A percentile compares a stretch with the other conserved stretches of the same genome.
Evolutionary conservation across 2,797 vertebrate species (phyloP).

Genomic region (Geotrypetes seraphini): DNA sequence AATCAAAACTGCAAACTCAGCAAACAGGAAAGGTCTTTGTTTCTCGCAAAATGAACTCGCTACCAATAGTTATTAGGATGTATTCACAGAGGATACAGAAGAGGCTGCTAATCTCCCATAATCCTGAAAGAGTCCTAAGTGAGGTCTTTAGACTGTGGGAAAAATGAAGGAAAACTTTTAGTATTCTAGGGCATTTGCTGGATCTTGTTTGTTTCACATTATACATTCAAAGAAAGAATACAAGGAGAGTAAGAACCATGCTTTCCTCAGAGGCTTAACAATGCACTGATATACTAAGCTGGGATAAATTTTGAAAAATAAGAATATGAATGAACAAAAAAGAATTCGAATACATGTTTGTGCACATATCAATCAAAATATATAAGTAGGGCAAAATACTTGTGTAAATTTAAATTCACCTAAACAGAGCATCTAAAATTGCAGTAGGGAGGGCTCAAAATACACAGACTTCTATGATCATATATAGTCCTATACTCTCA

Average conservation of each 20-base stretch:
- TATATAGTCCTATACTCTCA: too few relatives aligned
- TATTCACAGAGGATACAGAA: slow-evolving; percentile 40
- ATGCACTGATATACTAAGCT: too few relatives aligned
- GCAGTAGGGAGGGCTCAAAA: too few relatives aligned
- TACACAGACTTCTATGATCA: too few relatives aligned
- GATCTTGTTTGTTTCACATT: background rate
- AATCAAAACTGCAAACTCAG: slow-evolving; percentile 50
- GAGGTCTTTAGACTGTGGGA: slow-evolving; percentile 53
- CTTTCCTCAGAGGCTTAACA: too few relatives aligned
- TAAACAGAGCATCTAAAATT: too few relatives aligned
- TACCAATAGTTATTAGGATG: slow-evolving; percentile 63
- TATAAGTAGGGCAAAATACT: too few relatives aligned
- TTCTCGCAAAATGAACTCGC: slow-evolving; percentile 49
- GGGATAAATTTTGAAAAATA: too few relatives aligned
- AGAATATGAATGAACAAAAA: too few relatives aligned
- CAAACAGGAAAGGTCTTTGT: slow-evolving; percentile 46
- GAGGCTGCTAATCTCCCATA: slow-evolving; percentile 56
- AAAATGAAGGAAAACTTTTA: slow-evolving; percentile 30
- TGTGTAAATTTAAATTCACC: too few relatives aligned
- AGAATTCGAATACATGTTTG: too few relatives aligned
- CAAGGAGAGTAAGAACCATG: slow-evolving; percentile 20
- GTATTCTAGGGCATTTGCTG: background rate
- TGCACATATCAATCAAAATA: too few relatives aligned
- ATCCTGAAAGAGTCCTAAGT: slow-evolving; percentile 39
- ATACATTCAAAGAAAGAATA: background rate